phyloP scores from a whole-genome alignment of 2,113 vertebrate genomes.

The Notothenia coriiceps region DNA sequence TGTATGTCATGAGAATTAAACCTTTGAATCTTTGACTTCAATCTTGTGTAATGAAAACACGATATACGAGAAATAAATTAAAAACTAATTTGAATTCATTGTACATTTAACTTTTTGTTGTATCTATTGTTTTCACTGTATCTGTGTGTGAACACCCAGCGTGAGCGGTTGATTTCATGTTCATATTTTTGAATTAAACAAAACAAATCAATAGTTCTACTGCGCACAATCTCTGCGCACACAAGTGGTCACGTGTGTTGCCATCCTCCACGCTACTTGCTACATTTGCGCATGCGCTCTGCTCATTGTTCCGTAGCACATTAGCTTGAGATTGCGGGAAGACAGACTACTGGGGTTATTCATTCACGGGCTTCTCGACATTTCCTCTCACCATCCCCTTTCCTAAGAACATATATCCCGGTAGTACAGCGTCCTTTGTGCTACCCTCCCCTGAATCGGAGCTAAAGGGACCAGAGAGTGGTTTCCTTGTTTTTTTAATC shows the following conservation, averaged over 20 bases:
- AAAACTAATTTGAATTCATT: too few relatives aligned
- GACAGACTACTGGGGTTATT: neutral
- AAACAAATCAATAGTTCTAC: neutral
- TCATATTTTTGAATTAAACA: too few relatives aligned
- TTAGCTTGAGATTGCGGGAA: constrained; percentile 43
- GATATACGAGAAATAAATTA: too few relatives aligned
- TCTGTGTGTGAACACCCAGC: too few relatives aligned
- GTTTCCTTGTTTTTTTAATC: constrained; percentile 5
- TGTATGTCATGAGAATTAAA: too few relatives aligned
- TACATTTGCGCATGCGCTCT: constrained; percentile 27
- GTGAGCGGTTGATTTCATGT: too few relatives aligned
- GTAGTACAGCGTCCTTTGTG: neutral
- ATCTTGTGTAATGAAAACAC: too few relatives aligned
- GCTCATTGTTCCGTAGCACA: constrained; percentile 57
- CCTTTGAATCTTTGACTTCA: too few relatives aligned
- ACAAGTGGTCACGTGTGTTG: constrained; percentile 38
- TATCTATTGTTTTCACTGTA: too few relatives aligned
- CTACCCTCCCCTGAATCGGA: neutral
- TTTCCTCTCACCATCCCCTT: constrained; percentile 14
- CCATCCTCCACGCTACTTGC: neutral
- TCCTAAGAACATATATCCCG: neutral
- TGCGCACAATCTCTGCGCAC: constrained; percentile 32
- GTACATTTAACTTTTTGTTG: too few relatives aligned
- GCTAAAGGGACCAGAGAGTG: neutral
- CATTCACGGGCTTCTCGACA: constrained; percentile 48